phyloP scores from a whole-genome alignment of 1,140 invertebrate species.

The Tenebrio molitor region DNA sequence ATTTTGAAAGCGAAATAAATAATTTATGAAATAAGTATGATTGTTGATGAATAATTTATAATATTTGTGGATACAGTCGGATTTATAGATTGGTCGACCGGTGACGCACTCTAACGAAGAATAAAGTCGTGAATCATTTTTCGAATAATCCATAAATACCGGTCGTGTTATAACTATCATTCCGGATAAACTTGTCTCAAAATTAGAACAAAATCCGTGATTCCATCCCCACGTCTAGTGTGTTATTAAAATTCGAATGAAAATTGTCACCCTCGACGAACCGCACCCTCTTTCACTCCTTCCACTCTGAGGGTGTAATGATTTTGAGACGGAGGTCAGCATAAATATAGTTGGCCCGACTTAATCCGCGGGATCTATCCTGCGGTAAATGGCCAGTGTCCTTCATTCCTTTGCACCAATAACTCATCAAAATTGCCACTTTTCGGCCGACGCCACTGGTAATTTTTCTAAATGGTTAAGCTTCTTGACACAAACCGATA shows the following conservation, averaged over 20 bases:
- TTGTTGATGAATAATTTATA: too few relatives aligned
- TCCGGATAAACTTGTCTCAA: too few relatives aligned
- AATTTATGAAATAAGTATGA: too few relatives aligned
- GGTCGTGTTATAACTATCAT: too few relatives aligned
- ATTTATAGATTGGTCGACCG: too few relatives aligned
- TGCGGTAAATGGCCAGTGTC: constrained; percentile 16
- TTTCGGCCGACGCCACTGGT: constrained; percentile 4
- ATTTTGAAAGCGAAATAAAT: too few relatives aligned
- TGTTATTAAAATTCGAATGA: not conserved
- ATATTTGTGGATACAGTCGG: too few relatives aligned
- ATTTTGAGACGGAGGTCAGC: constrained; percentile 10
- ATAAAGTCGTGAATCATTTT: too few relatives aligned
- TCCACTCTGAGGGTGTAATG: not conserved
- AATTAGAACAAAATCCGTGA: too few relatives aligned
- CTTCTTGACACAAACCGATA: constrained; percentile 6
- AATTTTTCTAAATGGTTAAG: constrained; percentile 19
- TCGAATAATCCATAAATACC: too few relatives aligned
- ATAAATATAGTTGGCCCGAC: constrained; percentile 1
- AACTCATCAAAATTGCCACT: constrained; percentile 31
- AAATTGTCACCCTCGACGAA: not conserved
- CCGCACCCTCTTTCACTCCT: not conserved
- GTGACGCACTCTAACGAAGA: too few relatives aligned
- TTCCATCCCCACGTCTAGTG: too few relatives aligned
- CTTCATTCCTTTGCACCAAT: constrained; percentile 9
- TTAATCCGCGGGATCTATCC: constrained; percentile 8